A percentile compares a stretch with the other conserved stretches of the same genome.
Evolutionary conservation across 2,888 invertebrate species (phyloP).

Genomic region (Lutraria lutraria): DNA sequence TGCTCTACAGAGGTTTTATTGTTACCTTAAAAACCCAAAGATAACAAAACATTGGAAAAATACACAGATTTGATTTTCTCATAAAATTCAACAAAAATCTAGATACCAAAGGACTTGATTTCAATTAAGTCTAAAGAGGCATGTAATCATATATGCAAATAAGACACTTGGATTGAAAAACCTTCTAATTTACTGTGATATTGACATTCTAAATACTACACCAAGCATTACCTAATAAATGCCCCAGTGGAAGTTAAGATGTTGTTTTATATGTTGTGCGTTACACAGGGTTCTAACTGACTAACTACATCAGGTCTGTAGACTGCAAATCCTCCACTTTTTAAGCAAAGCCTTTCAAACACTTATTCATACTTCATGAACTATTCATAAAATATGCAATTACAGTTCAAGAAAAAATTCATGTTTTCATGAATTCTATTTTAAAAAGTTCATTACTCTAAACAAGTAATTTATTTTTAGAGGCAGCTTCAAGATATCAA

Average conservation of each 20-base stretch:
- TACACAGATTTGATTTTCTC: not conserved
- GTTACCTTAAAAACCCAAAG: not conserved
- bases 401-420: too few relatives aligned
- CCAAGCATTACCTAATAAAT: too few relatives aligned
- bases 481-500: too few relatives aligned
- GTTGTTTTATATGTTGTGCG: not conserved
- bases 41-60: not conserved
- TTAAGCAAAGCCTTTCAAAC: not conserved
- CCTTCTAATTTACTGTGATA: not conserved
- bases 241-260: not conserved
- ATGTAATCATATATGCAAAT: slow-evolving; percentile 7
- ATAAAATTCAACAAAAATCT: not conserved
- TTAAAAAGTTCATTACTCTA: too few relatives aligned
- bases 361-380: too few relatives aligned
- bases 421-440: too few relatives aligned
- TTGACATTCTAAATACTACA: too few relatives aligned
- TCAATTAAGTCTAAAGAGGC: not conserved
- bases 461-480: too few relatives aligned
- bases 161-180: not conserved
- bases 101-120: not conserved
- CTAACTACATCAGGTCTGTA: too few relatives aligned
- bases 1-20: too few relatives aligned
- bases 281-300: too few relatives aligned
- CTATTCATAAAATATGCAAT: too few relatives aligned
- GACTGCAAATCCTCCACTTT: not conserved